A percentile compares a stretch with the other conserved stretches of the same genome.
Evolutionary conservation across 2,113 vertebrate genomes (phyloP).

Genomic region (Pseudorasbora parva): DNA sequence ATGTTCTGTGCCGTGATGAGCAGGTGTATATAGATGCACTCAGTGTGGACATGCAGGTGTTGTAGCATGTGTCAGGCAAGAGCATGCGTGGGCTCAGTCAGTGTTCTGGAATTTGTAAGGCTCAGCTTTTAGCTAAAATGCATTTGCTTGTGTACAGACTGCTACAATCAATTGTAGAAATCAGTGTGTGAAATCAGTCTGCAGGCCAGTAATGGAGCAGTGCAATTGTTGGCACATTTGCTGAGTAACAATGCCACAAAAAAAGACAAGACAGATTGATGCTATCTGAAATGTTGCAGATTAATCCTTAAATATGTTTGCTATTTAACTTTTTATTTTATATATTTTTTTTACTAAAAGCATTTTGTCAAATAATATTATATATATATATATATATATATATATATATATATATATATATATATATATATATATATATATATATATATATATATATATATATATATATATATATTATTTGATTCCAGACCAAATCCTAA

Average conservation of each 20-base stretch:
- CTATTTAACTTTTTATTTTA: neutral
- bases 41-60: conserved; percentile 17
- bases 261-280: neutral
- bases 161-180: neutral
- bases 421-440: too few species aligned
- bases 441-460: too few species aligned
- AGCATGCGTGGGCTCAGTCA: neutral
- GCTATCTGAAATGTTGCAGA: neutral
- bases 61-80: neutral
- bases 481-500: neutral
- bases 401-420: too few species aligned
- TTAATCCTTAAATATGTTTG: neutral
- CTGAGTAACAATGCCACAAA: neutral
- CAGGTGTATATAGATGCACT: neutral
- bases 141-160: neutral
- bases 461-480: too few species aligned
- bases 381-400: too few species aligned
- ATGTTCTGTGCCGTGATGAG: too few species aligned
- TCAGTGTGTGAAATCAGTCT: too few species aligned
- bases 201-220: neutral
- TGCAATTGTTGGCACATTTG: neutral
- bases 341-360: neutral
- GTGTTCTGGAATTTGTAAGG: conserved; percentile 30
- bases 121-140: conserved; percentile 8
- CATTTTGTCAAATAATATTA: neutral